Evolutionary conservation across 37 sponge, comb jelly and placozoan genomes (phyloP), one percentile per base, ranked within the genome.

Genomic region (Beroe ovata): DNA sequence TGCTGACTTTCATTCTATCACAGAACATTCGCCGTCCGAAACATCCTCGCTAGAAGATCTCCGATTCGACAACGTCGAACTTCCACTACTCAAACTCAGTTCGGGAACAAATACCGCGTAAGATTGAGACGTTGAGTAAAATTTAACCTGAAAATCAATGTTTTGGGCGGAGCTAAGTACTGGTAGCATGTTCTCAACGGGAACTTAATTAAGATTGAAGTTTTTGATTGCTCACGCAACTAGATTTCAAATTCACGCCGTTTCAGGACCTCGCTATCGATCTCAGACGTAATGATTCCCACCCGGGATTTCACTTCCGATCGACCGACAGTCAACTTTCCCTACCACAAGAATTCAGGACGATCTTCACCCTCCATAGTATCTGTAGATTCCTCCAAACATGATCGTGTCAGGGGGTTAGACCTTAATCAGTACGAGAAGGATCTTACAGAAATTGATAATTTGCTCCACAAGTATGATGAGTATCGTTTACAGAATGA

Each of bases 371-470:
- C 54, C 11, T 47, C 54, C 6, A 47, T 47, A 47, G n/a, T n/a
- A n/a, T n/a, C n/a, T n/a, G 11, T 11, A 16, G 54, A 47, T 6
- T 47, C 54, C 54, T 47, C 11, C 11, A 47, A 47, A 47, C 54
- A 11, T 16, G 54, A 47, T 16, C 54, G 11, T 47, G 6, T 6
- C 11, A 47, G 34, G 16, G 30, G 34, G 8, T 14, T 66, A 4
- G 69, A 66, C 30, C 34, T 66, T 1, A 66, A 66, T 34, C 29
- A 66, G 8, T 77, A 77, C 23, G 84, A 77, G 84, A 77, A 23
- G 8, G 84, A 77, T 40, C 38, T 77, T 11, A 42, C 39, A n/a
- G 54, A 77, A 4, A 77, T 77, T n/a, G 84, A 77, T n/a, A 77
- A 39, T 25, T 20, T 77, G 41, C 84, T 77, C 54, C 41, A 32